Evolutionary conservation across 2,113 vertebrate genomes (phyloP).

Genomic region (Ursus arctos): DNA sequence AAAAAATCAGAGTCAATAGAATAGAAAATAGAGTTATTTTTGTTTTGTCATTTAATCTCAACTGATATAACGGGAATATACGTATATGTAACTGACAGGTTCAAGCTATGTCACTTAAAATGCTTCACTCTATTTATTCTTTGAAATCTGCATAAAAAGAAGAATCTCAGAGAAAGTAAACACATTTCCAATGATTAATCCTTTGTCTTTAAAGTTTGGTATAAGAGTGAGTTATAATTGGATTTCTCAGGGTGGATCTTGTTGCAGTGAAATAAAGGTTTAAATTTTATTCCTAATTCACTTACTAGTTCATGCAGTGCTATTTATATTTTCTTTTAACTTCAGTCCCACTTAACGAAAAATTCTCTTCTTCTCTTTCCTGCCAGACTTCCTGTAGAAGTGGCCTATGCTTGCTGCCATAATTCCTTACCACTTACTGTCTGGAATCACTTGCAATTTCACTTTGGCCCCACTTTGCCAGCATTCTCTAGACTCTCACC

Average conservation of each 20-base stretch:
- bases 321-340: constrained; percentile 18
- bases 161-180: not conserved
- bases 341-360: not conserved
- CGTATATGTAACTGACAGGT: not conserved
- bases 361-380: not conserved
- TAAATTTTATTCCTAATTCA: constrained; percentile 54
- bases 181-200: not conserved
- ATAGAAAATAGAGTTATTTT: not conserved
- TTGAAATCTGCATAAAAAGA: not conserved
- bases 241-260: constrained; percentile 11
- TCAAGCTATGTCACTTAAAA: not conserved
- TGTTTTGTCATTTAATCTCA: constrained; percentile 2
- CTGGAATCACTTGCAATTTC: not conserved
- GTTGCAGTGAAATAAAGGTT: not conserved
- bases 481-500: not conserved
- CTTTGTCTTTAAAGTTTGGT: not conserved
- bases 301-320: not conserved
- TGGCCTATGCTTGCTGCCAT: not conserved
- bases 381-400: not conserved
- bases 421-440: not conserved
- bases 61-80: constrained; percentile 20
- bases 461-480: not conserved
- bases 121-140: constrained; percentile 36
- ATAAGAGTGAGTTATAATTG: not conserved
- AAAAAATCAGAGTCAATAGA: constrained; percentile 18